These are phyloP conservation scores for Pectinophora gossypiella DNA, from an alignment of 1,140 invertebrate species.

Conservation along the genomic window DNA sequence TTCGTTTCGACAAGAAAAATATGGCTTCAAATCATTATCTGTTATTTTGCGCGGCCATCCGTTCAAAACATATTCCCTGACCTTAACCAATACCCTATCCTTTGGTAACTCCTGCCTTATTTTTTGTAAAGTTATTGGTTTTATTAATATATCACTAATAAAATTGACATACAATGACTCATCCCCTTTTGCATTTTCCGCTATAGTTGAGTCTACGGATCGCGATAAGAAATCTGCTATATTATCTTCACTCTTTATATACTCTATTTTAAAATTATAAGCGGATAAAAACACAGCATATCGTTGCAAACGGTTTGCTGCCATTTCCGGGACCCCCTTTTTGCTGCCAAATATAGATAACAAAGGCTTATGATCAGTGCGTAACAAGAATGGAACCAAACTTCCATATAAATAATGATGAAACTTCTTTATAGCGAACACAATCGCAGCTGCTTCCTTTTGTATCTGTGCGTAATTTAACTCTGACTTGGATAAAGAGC, in stretches of 20 bases:
- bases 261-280: conserved; percentile 4
- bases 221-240: not conserved
- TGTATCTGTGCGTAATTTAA: conserved; percentile 42
- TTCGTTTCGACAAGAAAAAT: too few species aligned
- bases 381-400: not conserved
- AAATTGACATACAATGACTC: not conserved
- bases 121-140: not conserved
- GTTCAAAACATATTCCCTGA: too few species aligned
- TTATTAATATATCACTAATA: not conserved
- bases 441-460: conserved; percentile 16
- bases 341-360: not conserved
- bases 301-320: not conserved
- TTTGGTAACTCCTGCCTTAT: not conserved
- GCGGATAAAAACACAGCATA: not conserved
- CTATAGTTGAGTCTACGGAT: not conserved
- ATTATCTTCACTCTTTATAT: not conserved
- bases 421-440: conserved; percentile 26
- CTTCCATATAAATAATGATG: conserved; percentile 1
- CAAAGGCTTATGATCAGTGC: conserved; percentile 1
- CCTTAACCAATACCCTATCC: too few species aligned
- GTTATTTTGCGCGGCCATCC: too few species aligned
- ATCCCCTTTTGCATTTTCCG: not conserved
- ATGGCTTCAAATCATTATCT: too few species aligned
- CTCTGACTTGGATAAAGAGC: conserved; percentile 41
- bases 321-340: not conserved